Base-by-base conservation (phyloP, 2,797 vertebrate genomes). In the Melanotaenia parkinsoni region DNA sequence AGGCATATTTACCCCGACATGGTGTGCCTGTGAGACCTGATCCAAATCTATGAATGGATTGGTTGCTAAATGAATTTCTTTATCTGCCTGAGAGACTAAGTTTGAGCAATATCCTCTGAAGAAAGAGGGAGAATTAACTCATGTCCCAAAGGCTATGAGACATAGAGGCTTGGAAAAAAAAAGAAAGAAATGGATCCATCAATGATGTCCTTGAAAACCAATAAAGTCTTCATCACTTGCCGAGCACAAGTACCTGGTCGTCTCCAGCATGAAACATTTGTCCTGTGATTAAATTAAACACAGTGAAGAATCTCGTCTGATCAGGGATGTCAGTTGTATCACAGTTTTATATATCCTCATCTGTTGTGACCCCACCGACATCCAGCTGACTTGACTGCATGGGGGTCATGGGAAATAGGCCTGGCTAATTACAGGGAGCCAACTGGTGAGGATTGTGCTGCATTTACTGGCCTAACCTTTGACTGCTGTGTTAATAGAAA, bases 11-110 rank as follows among this genome's bases (percentile, higher is more conserved):
- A 91, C 88, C 86, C 76, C 69, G 85, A 87, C 83, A 45, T 79
- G 67, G 63, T 56, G 62, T 74, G 90, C 90, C 89, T 85, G 67
- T 1, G 83, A 91, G 90, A 89, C 85, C 74, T 82, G 90, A 93
- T 92, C 80, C 70, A 70, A 89, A 93, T 93, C 91, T 86, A 68
- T 83, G 85, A 91, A 91, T 70, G 88, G 89, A 94, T 92, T 87
- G 87, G 82, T 80, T 82, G 83, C 84, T 91, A 91, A 94, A 92
- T 92, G 79, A 93, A 91, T 93, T 92, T 83, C 80, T 91, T 91
- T 92, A 93, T 93, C 90, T 87, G 88, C 71, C 74, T 68, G 66
- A 77, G 80, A 91, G 80, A 88, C 67, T 30, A 38, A 74, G 72
- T 87, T 86, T 87, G 79, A 89, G 89, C 72, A 89, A 90, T 91